Conservation (phyloP, 2,888 invertebrate species). For the Sipha maydis region DNA sequence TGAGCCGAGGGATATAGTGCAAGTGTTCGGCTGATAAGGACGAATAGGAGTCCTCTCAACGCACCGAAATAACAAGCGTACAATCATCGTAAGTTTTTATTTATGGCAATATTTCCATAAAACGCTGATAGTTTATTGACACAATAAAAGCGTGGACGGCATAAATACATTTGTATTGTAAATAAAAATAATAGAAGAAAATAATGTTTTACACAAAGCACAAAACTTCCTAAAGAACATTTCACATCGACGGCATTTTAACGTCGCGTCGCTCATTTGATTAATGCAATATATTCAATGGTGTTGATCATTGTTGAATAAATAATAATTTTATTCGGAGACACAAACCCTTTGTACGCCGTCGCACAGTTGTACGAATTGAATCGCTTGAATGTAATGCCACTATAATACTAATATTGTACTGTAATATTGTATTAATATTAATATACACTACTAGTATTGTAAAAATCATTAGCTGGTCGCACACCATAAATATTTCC, state of each 20-base stretch:
- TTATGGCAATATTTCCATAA: conserved; percentile 6
- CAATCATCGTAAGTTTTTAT: conserved; percentile 17
- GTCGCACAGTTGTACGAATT: too few relatives aligned
- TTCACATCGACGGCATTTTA: background rate
- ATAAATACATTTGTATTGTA: conserved; percentile 7
- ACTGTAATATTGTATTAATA: too few relatives aligned
- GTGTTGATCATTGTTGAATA: background rate
- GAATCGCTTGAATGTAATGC: too few relatives aligned
- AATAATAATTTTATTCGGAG: too few relatives aligned
- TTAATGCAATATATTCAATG: background rate
- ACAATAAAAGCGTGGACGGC: background rate
- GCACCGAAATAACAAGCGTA: background rate
- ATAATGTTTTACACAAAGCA: background rate
- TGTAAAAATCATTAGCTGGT: too few relatives aligned
- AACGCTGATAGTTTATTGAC: conserved; percentile 21
- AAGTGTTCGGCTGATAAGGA: background rate
- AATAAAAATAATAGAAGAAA: background rate
- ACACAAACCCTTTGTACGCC: too few relatives aligned
- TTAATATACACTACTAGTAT: too few relatives aligned
- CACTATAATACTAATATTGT: too few relatives aligned
- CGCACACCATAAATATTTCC: too few relatives aligned
- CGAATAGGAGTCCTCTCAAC: background rate
- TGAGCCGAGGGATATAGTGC: background rate
- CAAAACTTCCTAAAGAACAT: background rate
- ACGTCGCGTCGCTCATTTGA: background rate